These are phyloP conservation scores for Zosterops pallidus DNA, from an alignment of 2,113 vertebrate genomes.

Conservation along the genomic window DNA sequence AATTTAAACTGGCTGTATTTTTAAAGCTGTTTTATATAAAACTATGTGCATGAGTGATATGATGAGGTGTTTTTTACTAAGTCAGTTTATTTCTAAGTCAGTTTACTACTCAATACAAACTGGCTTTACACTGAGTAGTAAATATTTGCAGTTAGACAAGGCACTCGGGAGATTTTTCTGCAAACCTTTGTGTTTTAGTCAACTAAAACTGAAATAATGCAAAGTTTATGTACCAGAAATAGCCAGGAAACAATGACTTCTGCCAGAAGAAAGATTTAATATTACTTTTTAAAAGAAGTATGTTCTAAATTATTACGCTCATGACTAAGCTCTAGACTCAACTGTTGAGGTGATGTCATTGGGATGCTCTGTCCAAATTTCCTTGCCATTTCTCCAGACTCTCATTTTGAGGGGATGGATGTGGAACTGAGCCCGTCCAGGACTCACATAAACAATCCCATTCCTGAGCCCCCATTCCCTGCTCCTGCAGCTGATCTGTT, in stretches of 20 bases:
- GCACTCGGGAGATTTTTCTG: neutral
- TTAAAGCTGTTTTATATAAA: neutral
- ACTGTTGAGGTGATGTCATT: conserved; percentile 10
- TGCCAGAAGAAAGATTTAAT: conserved; percentile 34
- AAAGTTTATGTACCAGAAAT: neutral
- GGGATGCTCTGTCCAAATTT: neutral
- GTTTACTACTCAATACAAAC: neutral
- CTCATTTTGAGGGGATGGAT: neutral
- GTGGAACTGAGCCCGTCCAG: conserved; percentile 3
- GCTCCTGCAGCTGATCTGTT: neutral
- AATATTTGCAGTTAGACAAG: neutral
- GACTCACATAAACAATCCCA: neutral
- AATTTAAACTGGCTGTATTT: neutral
- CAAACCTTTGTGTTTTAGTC: conserved; percentile 4
- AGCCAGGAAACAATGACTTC: neutral
- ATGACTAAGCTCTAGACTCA: conserved; percentile 38
- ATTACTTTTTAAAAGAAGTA: neutral
- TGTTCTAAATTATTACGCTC: neutral
- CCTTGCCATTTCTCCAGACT: neutral
- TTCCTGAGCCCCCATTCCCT: neutral
- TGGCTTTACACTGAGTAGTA: neutral
- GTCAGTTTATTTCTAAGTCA: neutral
- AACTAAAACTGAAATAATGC: neutral
- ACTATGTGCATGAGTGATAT: neutral
- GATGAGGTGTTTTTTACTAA: neutral